A percentile compares a stretch with the other conserved stretches of the same genome.
These are phyloP conservation scores for Sycophaga agraensis DNA, from an alignment of 1,140 invertebrate genomes.

Conservation along the genomic window DNA sequence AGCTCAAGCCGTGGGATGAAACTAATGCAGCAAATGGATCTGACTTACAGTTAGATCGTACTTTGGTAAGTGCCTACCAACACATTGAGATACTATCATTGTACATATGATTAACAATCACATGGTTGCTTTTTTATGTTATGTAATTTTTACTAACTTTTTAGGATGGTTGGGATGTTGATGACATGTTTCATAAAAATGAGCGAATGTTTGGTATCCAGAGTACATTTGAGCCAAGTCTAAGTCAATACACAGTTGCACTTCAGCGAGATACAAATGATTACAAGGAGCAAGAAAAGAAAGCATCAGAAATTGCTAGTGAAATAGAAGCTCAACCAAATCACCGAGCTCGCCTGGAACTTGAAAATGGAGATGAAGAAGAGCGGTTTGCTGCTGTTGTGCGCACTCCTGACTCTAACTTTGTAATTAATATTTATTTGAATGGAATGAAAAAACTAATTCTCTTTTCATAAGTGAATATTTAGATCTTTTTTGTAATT, in stretches of 20 bases:
- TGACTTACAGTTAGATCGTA: constrained; percentile 66
- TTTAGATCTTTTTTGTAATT: too few relatives aligned
- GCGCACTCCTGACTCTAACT: constrained; percentile 38
- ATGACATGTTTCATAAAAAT: constrained; percentile 94
- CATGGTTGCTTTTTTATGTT: not conserved
- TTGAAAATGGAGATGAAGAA: constrained; percentile 92
- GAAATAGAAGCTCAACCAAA: constrained; percentile 86
- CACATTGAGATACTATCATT: too few relatives aligned
- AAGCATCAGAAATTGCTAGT: constrained; percentile 82
- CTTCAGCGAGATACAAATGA: constrained; percentile 83
- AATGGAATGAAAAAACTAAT: not conserved
- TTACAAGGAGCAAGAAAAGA: constrained; percentile 68
- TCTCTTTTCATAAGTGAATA: too few relatives aligned
- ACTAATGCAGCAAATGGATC: constrained; percentile 66
- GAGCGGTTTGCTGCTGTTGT: constrained; percentile 77
- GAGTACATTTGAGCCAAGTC: constrained; percentile 82
- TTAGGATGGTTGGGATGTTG: constrained; percentile 89
- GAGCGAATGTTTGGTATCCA: constrained; percentile 86
- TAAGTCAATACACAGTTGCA: constrained; percentile 84
- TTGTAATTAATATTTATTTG: not conserved
- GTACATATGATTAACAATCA: too few relatives aligned
- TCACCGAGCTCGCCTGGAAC: constrained; percentile 76
- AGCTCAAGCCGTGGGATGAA: constrained; percentile 87
- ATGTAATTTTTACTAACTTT: constrained; percentile 30
- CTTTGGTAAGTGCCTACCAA: constrained; percentile 47